Percentiles rank a stretch among this genome's conserved stretches.
These are phyloP conservation scores for Mechanitis messenoides DNA, from an alignment of 2,888 invertebrate species.

Conservation along the genomic window DNA sequence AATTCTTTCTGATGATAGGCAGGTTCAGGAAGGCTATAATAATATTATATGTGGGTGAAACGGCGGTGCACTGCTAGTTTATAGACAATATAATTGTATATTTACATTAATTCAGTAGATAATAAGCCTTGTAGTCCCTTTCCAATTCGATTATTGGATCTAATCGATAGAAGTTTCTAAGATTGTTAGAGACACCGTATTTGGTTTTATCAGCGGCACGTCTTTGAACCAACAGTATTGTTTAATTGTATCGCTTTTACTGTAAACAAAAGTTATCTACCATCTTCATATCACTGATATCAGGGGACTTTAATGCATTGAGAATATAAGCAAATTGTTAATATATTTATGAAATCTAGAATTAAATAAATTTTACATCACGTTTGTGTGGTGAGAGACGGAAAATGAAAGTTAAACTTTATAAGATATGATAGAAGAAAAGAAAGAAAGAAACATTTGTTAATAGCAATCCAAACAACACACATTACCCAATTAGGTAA, in stretches of 20 bases:
- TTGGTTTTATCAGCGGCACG: constrained; percentile 25
- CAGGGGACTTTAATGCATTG: constrained; percentile 3
- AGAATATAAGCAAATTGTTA: background rate
- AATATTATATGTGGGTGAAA: too few species aligned
- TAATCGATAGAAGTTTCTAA: constrained; percentile 26
- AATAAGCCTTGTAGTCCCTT: constrained; percentile 24
- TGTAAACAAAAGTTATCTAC: constrained; percentile 35
- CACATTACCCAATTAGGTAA: too few species aligned
- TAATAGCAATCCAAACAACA: too few species aligned
- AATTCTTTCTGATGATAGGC: too few species aligned
- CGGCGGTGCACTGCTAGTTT: background rate
- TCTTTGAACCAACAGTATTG: constrained; percentile 29
- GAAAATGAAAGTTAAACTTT: too few species aligned
- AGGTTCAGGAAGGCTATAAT: too few species aligned
- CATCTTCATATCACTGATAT: constrained; percentile 27
- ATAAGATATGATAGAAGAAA: too few species aligned
- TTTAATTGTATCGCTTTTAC: constrained; percentile 32
- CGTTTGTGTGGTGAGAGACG: too few species aligned
- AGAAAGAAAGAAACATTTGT: too few species aligned
- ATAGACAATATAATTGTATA: background rate
- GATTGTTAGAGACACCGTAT: constrained; percentile 27
- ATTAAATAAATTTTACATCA: too few species aligned
- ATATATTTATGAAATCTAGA: too few species aligned
- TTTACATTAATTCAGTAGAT: constrained; percentile 1
- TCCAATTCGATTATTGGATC: constrained; percentile 27